These are phyloP conservation scores for Nycticebus coucang DNA, from an alignment of 2,113 vertebrate species.

Conservation along the genomic window DNA sequence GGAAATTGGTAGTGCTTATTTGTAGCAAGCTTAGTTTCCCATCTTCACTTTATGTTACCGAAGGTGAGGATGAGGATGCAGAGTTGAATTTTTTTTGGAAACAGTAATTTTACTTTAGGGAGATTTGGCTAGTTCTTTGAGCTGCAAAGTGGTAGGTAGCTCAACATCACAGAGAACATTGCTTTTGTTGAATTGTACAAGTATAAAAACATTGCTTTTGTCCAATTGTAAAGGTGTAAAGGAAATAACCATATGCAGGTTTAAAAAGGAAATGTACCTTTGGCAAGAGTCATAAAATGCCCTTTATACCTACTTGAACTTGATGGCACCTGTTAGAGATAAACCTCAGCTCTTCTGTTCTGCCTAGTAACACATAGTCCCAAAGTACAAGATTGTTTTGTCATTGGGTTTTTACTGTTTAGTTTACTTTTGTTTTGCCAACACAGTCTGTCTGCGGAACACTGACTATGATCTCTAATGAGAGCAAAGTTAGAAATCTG, in stretches of 20 bases:
- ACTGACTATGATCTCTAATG: constrained; percentile 58
- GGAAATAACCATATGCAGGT: constrained; percentile 48
- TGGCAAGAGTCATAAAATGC: background rate
- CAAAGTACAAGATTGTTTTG: constrained; percentile 42
- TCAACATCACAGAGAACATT: constrained; percentile 1
- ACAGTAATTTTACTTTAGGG: constrained; percentile 42
- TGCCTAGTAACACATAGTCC: constrained; percentile 44
- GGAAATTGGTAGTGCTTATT: constrained; percentile 55
- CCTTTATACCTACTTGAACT: background rate
- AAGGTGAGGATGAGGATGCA: constrained; percentile 40
- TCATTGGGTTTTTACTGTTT: constrained; percentile 2
- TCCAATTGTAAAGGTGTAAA: constrained; percentile 57
- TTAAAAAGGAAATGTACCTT: constrained; percentile 56
- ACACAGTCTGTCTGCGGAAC: constrained; percentile 7
- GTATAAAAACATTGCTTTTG: constrained; percentile 35
- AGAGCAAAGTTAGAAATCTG: constrained; percentile 51
- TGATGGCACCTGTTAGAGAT: constrained; percentile 11
- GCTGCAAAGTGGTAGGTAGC: constrained; percentile 39
- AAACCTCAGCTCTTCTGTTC: constrained; percentile 7
- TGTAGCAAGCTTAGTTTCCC: constrained; percentile 16
- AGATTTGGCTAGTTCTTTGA: constrained; percentile 48
- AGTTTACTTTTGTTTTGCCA: constrained; percentile 31
- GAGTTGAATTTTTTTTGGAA: constrained; percentile 29
- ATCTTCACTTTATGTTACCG: constrained; percentile 19
- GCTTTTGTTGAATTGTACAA: constrained; percentile 27